Base-by-base conservation (phyloP, 2,113 vertebrate species). In the Sigmodon hispidus region DNA sequence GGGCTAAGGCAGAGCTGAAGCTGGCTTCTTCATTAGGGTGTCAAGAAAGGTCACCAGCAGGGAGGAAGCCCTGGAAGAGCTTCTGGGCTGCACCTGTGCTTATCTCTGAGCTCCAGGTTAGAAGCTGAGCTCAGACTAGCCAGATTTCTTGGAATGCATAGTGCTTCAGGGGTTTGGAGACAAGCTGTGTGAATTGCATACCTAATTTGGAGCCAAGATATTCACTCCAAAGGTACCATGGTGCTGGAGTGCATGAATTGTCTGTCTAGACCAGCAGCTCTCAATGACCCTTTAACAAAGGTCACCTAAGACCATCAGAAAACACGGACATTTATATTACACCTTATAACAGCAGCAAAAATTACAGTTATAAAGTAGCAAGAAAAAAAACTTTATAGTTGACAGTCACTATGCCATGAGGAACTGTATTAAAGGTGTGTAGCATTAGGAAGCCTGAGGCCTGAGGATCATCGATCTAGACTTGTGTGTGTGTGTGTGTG, bases 211-310 rank as follows among this genome's bases (percentile, higher is more conserved):
- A 52, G 10, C 43, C 72, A 36, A 90, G n/a, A 77, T 92, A 65
- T 40, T 89, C 88, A 57, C 75, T 94, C 16, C 67, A 89, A 92
- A 43, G 12, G 8, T 55, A 86, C 26, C 77, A 94, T 34, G 15
- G 85, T 92, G 90, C 13, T 86, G 26, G 19, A 83, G 34, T 36
- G 26, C 93, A 86, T 76, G 59, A 90, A 81, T 88, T 61, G 80
- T 59, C 69, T 80, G 85, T 45, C 45, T 19, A n/a, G 15, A 15
- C 8, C 48, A 83, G 57, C 55, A 61, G 80, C 17, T 83, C 26
- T 43, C 55, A 83, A 26, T 26, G n/a, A 59, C 36, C 55, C 79
- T 80, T 59, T 40, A 3, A 81, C 7, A 26, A 24, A 24, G 22
- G 24, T 61, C 13, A 1, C 55, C 79, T 40, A 43, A 61, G 55